Evolutionary conservation across 2,113 vertebrate species (phyloP), one percentile per base, ranked within the genome.

Genomic region (Emydura subglobosa): DNA sequence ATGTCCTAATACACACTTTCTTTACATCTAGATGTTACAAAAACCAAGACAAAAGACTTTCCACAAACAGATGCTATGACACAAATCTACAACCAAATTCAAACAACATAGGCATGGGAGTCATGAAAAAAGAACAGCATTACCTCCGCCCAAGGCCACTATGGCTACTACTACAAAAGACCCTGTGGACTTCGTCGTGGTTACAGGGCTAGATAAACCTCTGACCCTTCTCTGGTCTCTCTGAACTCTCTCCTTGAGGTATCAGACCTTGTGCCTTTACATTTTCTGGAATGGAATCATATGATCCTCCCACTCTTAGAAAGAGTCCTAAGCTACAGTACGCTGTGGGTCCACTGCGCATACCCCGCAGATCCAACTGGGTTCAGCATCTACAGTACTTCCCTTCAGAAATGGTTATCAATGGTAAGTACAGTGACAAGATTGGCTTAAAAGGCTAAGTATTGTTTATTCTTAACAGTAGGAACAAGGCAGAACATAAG

Each of bases 21-120:
- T 91, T 88, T 57, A 19, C 29, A 65, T 2, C 3, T 31, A 59
- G 53, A 79, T 51, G 11, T 34, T 61, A n/a, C 4, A 83, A 25
- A 19, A 78, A 81, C 21, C 6, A 12, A 9, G 14, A 42, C 39
- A 83, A 12, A 27, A n/a, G 13, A 61, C 39, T 59, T 92, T 81
- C 59, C 85, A 54, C 24, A 91, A 55, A 0, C 6, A 44, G 34
- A 1, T 1, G 44, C 6, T 49, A 34, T 1, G 54, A 1, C 0
- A 5, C 2, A 91, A 87, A 82, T 44, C 31, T 11, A 65, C 83
- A 34, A 89, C 7, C 8, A 68, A 42, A 65, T 17, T 39, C 79
- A 91, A 83, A 90, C 16, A 61, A 61, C 76, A 17, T 86, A 3
- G 34, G 24, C 3, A 14, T 82, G 85, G 17, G 44, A 42, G 12